These are phyloP conservation scores for Mirounga angustirostris DNA, from an alignment of 2,113 vertebrate species.

Conservation along the genomic window DNA sequence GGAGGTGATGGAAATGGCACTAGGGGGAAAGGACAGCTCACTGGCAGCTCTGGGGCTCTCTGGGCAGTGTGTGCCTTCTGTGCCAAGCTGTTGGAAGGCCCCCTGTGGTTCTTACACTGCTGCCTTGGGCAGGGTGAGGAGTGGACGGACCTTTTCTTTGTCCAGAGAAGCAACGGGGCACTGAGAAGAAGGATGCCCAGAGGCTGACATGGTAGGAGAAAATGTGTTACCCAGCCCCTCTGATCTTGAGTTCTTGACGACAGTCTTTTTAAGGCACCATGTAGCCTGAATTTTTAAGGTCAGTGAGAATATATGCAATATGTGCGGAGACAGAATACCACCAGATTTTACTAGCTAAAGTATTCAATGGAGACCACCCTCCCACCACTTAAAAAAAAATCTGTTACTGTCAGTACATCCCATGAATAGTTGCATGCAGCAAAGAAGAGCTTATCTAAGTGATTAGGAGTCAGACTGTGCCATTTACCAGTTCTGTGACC, in stretches of 20 bases:
- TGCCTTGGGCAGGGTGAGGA: not conserved
- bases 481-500: constrained; percentile 63
- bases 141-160: constrained; percentile 43
- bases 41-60: not conserved
- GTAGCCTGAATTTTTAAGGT: not conserved
- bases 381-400: not conserved
- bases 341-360: not conserved
- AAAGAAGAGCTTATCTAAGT: not conserved
- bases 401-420: not conserved
- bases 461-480: not conserved
- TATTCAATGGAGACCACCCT: not conserved
- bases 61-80: not conserved
- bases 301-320: not conserved
- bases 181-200: constrained; percentile 5
- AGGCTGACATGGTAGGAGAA: constrained; percentile 4
- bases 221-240: not conserved
- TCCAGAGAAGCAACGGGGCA: not conserved
- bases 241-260: constrained; percentile 16
- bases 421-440: not conserved
- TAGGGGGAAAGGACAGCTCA: not conserved
- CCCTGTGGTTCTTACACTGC: not conserved
- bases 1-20: not conserved
- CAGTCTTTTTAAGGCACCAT: not conserved
- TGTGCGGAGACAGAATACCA: not conserved
- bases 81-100: not conserved